A percentile compares a stretch with the other conserved stretches of the same genome.
These are phyloP conservation scores for Nannoperca australis DNA, from an alignment of 2,797 vertebrate genomes.

Conservation along the genomic window DNA sequence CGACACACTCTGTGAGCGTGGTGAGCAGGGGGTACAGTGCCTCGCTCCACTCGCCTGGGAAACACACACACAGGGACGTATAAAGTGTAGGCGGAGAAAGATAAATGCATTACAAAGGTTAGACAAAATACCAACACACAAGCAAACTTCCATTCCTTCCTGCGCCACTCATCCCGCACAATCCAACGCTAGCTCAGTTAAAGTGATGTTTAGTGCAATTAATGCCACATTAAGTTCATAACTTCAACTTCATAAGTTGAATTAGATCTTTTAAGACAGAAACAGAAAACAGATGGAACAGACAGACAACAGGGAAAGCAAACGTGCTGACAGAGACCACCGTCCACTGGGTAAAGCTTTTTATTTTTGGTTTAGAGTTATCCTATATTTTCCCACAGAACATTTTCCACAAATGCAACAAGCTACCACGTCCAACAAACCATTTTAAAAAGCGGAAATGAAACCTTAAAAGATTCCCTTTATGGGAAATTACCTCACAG, in stretches of 20 bases:
- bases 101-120: background rate
- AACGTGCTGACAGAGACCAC: slow-evolving; percentile 6
- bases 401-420: background rate
- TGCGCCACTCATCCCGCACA: background rate
- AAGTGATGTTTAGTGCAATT: background rate
- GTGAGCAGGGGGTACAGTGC: slow-evolving; percentile 95
- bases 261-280: background rate
- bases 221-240: background rate
- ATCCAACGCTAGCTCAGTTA: background rate
- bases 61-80: background rate
- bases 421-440: background rate
- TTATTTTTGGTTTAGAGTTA: background rate
- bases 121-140: background rate
- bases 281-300: slow-evolving; percentile 30
- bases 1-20: slow-evolving; percentile 93
- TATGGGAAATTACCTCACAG: background rate
- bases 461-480: background rate
- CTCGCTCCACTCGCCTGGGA: slow-evolving; percentile 96
- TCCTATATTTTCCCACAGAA: background rate
- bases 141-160: background rate
- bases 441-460: background rate
- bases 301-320: slow-evolving; percentile 42
- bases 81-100: background rate
- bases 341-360: background rate
- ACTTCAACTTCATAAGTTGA: too few relatives aligned